Base-by-base conservation (phyloP, 2,888 invertebrate species). In the Hirtodrosophila confusa region DNA sequence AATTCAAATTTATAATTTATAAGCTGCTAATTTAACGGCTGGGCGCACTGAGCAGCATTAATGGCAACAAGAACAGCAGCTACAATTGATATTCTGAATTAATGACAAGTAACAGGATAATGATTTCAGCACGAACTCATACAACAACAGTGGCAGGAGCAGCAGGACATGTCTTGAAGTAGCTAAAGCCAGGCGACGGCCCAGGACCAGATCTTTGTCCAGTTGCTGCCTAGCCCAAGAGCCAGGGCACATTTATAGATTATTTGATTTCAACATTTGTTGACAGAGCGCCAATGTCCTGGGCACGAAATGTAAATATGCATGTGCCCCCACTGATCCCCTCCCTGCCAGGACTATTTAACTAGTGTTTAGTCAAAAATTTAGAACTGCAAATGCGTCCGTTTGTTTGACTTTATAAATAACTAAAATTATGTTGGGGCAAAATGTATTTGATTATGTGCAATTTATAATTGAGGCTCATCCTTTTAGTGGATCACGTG, bases 81-180 rank as follows among this genome's bases (percentile, higher is more conserved):
- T 50, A 17, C 33, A 68, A 58, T 62, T 65, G 75, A 78, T 83
- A 85, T 68, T 57, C 57, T 61, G 64, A 72, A 86, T 80, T 84
- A 88, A 78, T 80, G 80, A 80, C 88, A 88, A 88, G 87, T 84
- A 86, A 75, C 85, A 74, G 88, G 82, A 85, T 84, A 88, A 84
- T 78, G 75, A 80, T 84, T 84, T 88, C 71, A 73, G 82, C 84
- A 86, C 86, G 84, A 78, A 86, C 69, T 68, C 48, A 65, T 53
- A 35, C 55, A 60, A 64, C 48, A 61, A 39, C 60, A 74, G 29
- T 44, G 23, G 9, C 58, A 62, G 44, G 44, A 27, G 27, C 33
- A 54, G 11, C 29, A 57, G 47, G 39, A 49, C 69, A 63, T 27
- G 41, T 12, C 57, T 44, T 48, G 47, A 41, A 39, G 9, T 11